Base-by-base conservation (phyloP, 2,888 invertebrate species). In the Parelbella ahira region DNA sequence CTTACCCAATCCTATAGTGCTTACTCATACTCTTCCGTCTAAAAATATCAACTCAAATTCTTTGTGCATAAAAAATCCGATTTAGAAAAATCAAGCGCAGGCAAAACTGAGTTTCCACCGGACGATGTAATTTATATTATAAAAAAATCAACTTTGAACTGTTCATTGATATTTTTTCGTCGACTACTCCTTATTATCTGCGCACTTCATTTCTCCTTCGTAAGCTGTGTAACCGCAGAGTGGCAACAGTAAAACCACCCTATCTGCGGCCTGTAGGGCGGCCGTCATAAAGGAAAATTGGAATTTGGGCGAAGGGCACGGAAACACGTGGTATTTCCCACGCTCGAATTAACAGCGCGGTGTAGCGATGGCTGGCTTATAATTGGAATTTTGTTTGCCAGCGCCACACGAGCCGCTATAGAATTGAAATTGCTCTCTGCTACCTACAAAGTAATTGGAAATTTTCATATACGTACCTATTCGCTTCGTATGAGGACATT, bases 281-380 rank as follows among this genome's bases (percentile, higher is more conserved):
- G 47, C 43, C 50, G 60, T 58, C 62, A 70, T 78, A 72, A 79
- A 78, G 64, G 75, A 64, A 78, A 76, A 78, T 77, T 77, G 79
- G 68, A 73, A 73, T 58, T 51, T 53, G 51, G 49, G 47, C 45
- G 49, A 52, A 61, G 63, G 63, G 64, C 58, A 57, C 53, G 50
- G 45, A 37, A 51, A 49, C 69, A 68, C 53, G 55, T 61, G 68
- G 46, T 45, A 45, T 47, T 75, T 78, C 79, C 47, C 80, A 80
- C 75, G 71, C 49, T 55, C 45, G 54, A 60, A 68, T 70, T 68
- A 72, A 60, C 52, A 30, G 43, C 53, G 58, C 54, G 58, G 54
- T 57, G 47, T 52, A 52, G 55, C 55, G 63, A 59, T 64, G 56
- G 61, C 52, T 55, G 50, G 53, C 53, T 59, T 51, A 63, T 77